Percentiles rank a stretch among this genome's conserved stretches.
These are phyloP conservation scores for Nasalis larvatus DNA, from an alignment of 2,113 vertebrate species.

Conservation along the genomic window DNA sequence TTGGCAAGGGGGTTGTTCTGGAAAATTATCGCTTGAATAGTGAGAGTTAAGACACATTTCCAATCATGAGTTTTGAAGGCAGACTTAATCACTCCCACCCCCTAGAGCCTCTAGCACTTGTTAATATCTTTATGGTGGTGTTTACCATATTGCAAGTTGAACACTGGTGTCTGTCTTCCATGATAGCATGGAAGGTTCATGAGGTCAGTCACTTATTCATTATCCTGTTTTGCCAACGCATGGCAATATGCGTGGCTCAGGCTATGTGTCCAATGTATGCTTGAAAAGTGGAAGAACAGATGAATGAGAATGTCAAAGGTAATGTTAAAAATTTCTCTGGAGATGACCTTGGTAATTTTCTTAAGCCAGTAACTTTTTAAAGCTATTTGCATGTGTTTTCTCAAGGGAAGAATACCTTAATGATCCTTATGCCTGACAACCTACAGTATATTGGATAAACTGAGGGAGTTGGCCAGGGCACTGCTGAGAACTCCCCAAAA, in stretches of 20 bases:
- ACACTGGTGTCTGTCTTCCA: background rate
- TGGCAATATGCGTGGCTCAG: background rate
- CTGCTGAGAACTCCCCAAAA: background rate
- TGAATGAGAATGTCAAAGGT: background rate
- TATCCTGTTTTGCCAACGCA: background rate
- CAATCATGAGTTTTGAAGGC: background rate
- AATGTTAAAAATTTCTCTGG: background rate
- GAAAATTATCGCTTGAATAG: background rate
- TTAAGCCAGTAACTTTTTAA: background rate
- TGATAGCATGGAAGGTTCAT: background rate
- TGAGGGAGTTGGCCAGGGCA: background rate
- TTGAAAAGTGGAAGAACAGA: background rate
- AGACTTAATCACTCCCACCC: background rate
- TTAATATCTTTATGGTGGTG: background rate
- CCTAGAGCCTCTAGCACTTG: background rate
- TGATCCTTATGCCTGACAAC: background rate
- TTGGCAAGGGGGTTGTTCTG: background rate
- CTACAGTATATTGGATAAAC: background rate
- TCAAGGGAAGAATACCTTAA: background rate
- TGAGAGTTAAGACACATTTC: slow-evolving; percentile 23
- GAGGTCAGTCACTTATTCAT: background rate
- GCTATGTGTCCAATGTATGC: background rate
- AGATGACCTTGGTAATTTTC: background rate
- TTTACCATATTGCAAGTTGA: background rate
- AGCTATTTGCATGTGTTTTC: background rate